Conservation (phyloP, 2,797 vertebrate genomes). For the Dipus sagitta region DNA sequence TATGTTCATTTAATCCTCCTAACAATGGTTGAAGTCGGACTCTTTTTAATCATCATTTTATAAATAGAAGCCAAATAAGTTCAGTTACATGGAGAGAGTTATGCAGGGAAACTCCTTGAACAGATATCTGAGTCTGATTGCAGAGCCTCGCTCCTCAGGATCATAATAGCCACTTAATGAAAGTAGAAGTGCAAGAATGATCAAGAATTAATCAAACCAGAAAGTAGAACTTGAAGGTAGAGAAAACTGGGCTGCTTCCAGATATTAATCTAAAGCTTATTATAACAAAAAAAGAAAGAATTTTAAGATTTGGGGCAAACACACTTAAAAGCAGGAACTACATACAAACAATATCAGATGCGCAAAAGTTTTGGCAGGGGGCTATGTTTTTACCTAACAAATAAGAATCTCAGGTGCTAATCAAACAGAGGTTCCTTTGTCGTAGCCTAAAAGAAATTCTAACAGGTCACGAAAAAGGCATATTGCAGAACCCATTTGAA, state of each 20-base stretch:
- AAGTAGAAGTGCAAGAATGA: neutral
- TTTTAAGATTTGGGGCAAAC: neutral
- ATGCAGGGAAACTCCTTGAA: neutral
- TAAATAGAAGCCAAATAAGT: neutral
- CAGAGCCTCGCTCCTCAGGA: neutral
- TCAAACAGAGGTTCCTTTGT: neutral
- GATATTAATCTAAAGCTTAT: slow-evolving; percentile 29
- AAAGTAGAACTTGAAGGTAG: slow-evolving; percentile 14
- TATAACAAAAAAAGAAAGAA: slow-evolving; percentile 14
- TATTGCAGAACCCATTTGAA: neutral
- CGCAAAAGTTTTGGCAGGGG: neutral
- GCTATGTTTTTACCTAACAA: slow-evolving; percentile 39
- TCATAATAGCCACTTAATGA: neutral
- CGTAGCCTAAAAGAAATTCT: neutral
- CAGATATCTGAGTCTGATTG: neutral
- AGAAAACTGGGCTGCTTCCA: neutral
- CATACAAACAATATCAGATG: neutral
- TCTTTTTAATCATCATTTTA: neutral
- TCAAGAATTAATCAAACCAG: neutral
- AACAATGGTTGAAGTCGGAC: neutral
- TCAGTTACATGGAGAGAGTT: neutral
- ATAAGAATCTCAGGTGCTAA: slow-evolving; percentile 13
- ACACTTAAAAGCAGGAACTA: neutral
- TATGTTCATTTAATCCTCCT: neutral
- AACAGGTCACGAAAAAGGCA: neutral